Base-by-base conservation (phyloP, 1,140 invertebrate species). In the Drosophila tristis region DNA sequence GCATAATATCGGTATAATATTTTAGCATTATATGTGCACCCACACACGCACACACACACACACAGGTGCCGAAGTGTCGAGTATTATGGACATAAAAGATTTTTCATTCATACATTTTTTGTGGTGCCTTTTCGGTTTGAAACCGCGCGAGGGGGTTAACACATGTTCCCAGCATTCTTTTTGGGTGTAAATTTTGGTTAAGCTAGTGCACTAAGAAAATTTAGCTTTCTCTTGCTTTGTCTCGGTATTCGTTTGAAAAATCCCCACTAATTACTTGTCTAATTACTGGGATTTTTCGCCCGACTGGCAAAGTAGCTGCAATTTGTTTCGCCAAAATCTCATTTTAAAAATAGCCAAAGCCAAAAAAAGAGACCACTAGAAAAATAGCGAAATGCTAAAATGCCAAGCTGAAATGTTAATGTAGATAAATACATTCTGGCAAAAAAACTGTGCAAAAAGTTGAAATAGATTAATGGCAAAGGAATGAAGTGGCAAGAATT, bases 1-100 rank as follows among this genome's bases (percentile, higher is more conserved):
- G 85, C 84, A 89, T 89, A 89, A 89, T 89, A 89, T 90, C 85
- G 84, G 84, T 90, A 90, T 89, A 89, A 89, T 89, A 89, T 89
- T 89, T 89, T 80, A 89, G 84, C 84, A 89, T 89, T 89, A 89
- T 89, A 65, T 70, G 53, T 43, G 66, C 64, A 13, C 35, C 35
- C 35, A 9, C 35, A 39, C 35, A 39, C 8, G 1, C 0, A 9
- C 64, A 13, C 35, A 11, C 35, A 3, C 35, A 39, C 8, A 1
- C 0, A 9, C 84, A 87, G 84, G 79, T 87, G 84, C 58, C 60
- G 71, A 79, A 79, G 75, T 81, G 80, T 81, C 77, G 58, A 74
- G 77, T 59, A 84, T 79, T 78, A 77, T 63, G 65, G 65, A 49
- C 64, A 59, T 31, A 49, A 20, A 39, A 61, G 64, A 72, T 54